Evolutionary conservation across 2,888 invertebrate genomes (phyloP).

Genomic region (Nephrotoma flavescens): DNA sequence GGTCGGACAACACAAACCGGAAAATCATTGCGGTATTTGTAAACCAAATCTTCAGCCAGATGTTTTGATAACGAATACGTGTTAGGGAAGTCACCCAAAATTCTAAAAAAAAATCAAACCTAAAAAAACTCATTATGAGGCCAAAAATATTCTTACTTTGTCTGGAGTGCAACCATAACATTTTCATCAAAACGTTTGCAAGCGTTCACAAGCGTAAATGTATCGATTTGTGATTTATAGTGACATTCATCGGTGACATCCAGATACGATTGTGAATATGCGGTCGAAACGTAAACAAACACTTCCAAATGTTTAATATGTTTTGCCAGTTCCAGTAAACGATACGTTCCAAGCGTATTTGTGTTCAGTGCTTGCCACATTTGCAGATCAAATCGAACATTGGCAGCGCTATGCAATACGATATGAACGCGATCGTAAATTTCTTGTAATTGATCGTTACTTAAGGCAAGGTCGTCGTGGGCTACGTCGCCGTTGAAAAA

Average conservation of each 20-base stretch:
- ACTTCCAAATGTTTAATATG: background rate
- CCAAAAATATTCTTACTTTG: background rate
- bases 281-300: background rate
- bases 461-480: background rate
- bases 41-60: background rate
- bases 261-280: background rate
- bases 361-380: background rate
- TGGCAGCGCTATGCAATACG: background rate
- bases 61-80: background rate
- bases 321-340: background rate
- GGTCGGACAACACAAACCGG: background rate
- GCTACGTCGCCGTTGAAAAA: background rate
- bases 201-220: background rate
- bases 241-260: background rate
- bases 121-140: background rate
- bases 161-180: background rate
- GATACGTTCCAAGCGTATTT: background rate
- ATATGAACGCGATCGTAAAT: background rate
- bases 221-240: background rate
- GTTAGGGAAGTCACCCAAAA: background rate
- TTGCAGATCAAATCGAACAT: background rate
- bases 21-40: background rate
- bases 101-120: background rate
- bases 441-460: background rate
- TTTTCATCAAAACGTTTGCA: background rate